Evolutionary conservation across 2,797 vertebrate genomes (phyloP).

Genomic region (Hydrolagus colliei): DNA sequence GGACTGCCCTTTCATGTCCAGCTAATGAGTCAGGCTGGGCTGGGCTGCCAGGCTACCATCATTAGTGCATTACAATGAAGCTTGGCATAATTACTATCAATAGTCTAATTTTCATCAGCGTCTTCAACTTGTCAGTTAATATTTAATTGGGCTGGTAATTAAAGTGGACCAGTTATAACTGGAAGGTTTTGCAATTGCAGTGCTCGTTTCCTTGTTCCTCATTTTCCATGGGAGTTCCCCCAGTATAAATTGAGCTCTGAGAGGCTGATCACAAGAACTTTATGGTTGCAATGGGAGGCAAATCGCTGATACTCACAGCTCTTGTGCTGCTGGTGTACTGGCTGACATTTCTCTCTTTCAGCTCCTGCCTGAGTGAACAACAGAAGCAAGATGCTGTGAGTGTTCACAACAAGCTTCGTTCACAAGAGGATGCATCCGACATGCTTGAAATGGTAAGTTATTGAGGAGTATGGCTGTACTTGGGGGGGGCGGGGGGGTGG

Average conservation of each 20-base stretch:
- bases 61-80: too few relatives aligned
- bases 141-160: too few relatives aligned
- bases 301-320: not conserved
- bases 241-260: not conserved
- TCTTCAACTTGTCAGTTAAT: not conserved
- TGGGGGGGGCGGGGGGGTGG: too few relatives aligned
- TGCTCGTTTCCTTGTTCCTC: not conserved
- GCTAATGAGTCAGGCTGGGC: too few relatives aligned
- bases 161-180: not conserved
- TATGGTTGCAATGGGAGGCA: not conserved
- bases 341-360: slow-evolving; percentile 38
- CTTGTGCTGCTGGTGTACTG: slow-evolving; percentile 37
- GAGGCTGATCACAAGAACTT: not conserved
- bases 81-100: too few relatives aligned
- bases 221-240: too few relatives aligned
- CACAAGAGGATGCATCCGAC: slow-evolving; percentile 45
- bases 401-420: slow-evolving; percentile 53
- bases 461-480: too few relatives aligned
- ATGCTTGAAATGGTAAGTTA: slow-evolving; percentile 58
- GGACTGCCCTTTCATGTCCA: too few relatives aligned
- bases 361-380: slow-evolving; percentile 45
- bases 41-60: too few relatives aligned
- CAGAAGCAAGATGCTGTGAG: slow-evolving; percentile 47
- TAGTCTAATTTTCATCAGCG: too few relatives aligned
- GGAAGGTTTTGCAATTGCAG: not conserved